Conservation (phyloP, 2,888 invertebrate genomes). For the Xanthorhoe spadicearia region DNA sequence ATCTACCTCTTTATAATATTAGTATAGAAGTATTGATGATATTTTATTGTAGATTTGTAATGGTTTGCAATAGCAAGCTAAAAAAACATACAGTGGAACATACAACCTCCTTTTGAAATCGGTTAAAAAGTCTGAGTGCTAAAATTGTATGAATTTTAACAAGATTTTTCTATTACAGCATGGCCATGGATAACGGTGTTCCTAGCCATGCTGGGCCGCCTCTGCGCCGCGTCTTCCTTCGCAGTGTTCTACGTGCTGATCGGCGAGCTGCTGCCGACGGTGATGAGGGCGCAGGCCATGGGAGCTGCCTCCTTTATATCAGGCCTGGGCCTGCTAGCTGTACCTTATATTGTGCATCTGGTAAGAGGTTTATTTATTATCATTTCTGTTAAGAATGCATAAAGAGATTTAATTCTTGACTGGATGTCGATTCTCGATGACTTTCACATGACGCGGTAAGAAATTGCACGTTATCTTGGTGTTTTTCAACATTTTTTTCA, state of each 20-base stretch:
- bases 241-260: slow-evolving; percentile 89
- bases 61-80: no score
- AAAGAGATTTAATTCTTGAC: no score
- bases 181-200: slow-evolving; percentile 86
- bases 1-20: no score
- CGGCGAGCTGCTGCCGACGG: slow-evolving; percentile 88
- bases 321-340: slow-evolving; percentile 85
- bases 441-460: no score
- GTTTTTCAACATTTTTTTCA: no score
- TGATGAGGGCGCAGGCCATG: slow-evolving; percentile 87
- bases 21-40: no score
- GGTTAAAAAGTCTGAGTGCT: neutral
- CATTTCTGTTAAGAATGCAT: no score
- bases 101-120: no score
- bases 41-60: no score
- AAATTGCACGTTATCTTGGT: no score
- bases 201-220: slow-evolving; percentile 87
- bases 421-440: no score
- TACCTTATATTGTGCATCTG: slow-evolving; percentile 87
- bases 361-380: slow-evolving; percentile 54
- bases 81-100: no score
- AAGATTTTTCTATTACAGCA: slow-evolving; percentile 62
- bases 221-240: slow-evolving; percentile 88
- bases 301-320: slow-evolving; percentile 87
- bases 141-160: neutral